Conservation (phyloP, 35 echinoderm and acorn worm genomes). For the Ophiothrix spiculata region DNA sequence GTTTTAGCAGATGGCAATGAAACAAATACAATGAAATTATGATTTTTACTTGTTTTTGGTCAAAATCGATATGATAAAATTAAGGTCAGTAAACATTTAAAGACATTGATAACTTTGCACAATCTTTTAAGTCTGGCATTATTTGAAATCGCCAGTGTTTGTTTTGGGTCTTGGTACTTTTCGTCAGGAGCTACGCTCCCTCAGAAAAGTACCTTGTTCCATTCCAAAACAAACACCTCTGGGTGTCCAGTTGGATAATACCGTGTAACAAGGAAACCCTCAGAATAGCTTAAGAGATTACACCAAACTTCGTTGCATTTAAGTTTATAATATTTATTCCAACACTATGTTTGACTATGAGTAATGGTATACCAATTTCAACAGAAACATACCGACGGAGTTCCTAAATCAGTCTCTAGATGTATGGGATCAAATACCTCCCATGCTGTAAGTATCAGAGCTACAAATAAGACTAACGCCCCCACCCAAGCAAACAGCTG, state of each 20-base stretch:
- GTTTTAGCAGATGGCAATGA: not conserved
- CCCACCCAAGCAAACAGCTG: conserved; percentile 47
- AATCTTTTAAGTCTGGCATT: no score
- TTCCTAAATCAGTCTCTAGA: not conserved
- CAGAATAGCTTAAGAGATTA: no score
- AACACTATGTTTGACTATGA: not conserved
- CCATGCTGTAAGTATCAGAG: conserved; percentile 47
- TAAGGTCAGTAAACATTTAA: not conserved
- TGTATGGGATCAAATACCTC: conserved; percentile 42
- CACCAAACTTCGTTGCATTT: no score
- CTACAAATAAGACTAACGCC: conserved; percentile 33
- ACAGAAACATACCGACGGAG: conserved; percentile 31
- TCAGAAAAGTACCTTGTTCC: not conserved
- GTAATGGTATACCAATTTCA: no score
- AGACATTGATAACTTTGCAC: not conserved
- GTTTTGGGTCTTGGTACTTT: no score
- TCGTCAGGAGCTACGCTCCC: no score
- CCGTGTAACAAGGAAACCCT: no score
- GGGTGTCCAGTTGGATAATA: no score
- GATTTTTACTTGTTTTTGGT: no score
- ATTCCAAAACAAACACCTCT: no score
- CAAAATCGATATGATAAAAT: not conserved
- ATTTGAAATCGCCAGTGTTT: no score
- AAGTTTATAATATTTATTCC: no score
- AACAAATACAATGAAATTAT: not conserved